A percentile compares a stretch with the other conserved stretches of the same genome.
Evolutionary conservation across 2,888 invertebrate species (phyloP).

Genomic region (Drosophila mercatorum): DNA sequence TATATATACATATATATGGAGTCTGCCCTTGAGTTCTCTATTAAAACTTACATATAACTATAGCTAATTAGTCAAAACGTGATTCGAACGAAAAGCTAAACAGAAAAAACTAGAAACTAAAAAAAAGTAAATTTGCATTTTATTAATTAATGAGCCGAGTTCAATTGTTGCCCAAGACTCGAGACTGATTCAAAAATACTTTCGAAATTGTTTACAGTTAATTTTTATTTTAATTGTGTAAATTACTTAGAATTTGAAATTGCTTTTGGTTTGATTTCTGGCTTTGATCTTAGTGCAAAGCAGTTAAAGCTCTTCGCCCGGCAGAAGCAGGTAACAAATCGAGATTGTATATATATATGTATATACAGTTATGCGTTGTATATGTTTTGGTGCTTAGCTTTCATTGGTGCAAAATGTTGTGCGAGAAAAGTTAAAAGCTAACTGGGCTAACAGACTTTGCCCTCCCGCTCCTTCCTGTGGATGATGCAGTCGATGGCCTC

Average conservation of each 20-base stretch:
- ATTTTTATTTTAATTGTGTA: conserved; percentile 53
- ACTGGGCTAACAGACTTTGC: conserved; percentile 48
- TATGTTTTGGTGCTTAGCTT: conserved; percentile 50
- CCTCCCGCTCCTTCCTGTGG: conserved; percentile 72
- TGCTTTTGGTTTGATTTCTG: conserved; percentile 6
- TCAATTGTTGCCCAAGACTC: conserved; percentile 17
- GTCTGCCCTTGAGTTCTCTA: conserved; percentile 57
- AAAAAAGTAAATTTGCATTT: conserved; percentile 46
- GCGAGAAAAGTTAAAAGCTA: conserved; percentile 17
- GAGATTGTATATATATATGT: background rate
- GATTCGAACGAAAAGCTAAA: conserved; percentile 24
- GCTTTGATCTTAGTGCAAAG: conserved; percentile 17
- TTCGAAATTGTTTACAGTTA: conserved; percentile 2
- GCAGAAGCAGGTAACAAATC: conserved; percentile 24
- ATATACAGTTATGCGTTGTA: background rate
- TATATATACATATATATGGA: conserved; percentile 1
- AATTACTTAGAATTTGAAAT: conserved; percentile 40
- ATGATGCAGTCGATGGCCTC: conserved; percentile 86
- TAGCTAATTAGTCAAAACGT: conserved; percentile 39
- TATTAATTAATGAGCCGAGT: conserved; percentile 13
- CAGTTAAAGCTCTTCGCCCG: conserved; percentile 46
- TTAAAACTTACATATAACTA: conserved; percentile 39
- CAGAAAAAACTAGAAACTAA: too few species aligned
- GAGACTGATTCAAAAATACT: background rate
- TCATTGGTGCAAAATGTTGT: conserved; percentile 38